These are phyloP conservation scores for Ameiurus melas DNA, from an alignment of 2,113 vertebrate species.

Conservation along the genomic window DNA sequence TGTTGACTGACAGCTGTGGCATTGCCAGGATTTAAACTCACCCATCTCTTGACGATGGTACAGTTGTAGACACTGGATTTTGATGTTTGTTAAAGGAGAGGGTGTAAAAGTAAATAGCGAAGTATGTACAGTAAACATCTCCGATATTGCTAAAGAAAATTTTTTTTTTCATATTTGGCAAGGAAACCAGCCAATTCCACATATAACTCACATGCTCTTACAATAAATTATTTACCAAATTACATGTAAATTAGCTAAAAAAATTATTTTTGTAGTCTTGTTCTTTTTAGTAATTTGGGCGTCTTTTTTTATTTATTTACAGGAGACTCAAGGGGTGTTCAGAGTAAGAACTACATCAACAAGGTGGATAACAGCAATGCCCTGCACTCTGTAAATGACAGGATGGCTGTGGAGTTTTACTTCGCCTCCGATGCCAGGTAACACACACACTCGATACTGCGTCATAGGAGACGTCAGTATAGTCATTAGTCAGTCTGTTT, in stretches of 20 bases:
- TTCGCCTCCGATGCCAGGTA: conserved; percentile 97
- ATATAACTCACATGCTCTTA: not conserved
- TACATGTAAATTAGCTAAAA: not conserved
- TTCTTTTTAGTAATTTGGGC: not conserved
- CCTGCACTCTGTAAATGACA: conserved; percentile 79
- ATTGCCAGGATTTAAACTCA: not conserved
- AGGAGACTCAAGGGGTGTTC: conserved; percentile 62
- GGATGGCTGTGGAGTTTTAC: conserved; percentile 89
- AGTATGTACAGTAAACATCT: not conserved
- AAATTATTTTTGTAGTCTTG: not conserved
- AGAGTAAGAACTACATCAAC: conserved; percentile 73
- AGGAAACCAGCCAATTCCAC: not conserved
- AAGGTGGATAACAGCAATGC: conserved; percentile 74
- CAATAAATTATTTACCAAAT: too few species aligned
- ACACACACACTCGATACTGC: not conserved
- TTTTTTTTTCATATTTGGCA: not conserved
- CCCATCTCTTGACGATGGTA: not conserved
- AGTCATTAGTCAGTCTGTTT: not conserved
- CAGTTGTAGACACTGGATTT: not conserved
- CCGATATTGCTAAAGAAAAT: not conserved
- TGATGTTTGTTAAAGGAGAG: not conserved
- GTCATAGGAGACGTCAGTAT: not conserved
- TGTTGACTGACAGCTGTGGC: not conserved
- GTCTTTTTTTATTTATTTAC: conserved; percentile 36
- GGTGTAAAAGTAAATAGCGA: not conserved